Evolutionary conservation across 2,888 invertebrate genomes (phyloP), one percentile per base, ranked within the genome.

Genomic region (Ichneumoninae sp.): DNA sequence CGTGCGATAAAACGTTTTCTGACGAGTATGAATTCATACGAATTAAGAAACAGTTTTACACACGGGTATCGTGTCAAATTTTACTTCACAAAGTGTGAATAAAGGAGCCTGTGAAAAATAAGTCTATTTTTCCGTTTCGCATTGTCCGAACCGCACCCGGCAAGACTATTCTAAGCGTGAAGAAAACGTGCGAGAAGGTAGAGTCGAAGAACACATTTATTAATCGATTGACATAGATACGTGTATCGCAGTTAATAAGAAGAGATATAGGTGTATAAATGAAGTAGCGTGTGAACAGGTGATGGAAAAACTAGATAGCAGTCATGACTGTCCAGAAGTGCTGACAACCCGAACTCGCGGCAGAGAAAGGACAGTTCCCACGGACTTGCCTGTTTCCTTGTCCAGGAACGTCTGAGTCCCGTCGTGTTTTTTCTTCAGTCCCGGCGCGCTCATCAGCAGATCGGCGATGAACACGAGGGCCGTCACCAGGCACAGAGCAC

Each of bases 401-500:
- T 87, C 88, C n/a, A 86, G 57, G 60, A 88, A 83, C 26, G 87
- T 90, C 81, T 90, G 90, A 3, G 89, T 87, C 6, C 88, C 89
- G 44, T 88, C 89, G 54, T 89, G 89, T 60, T 91, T 91, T 66
- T 89, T 89, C 82, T 91, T 90, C 86, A 72, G 81, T 40, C 69
- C 86, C 3, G 89, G 90, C 3, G 89, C 80, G 13, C 88, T 89
- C 90, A 93, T 93, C 80, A 93, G 84, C 80, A 97, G 94, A 92
- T 97, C 97, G 47, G 96, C 91, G 40, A 97, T 94, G 93, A 97
- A 97, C 1, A 96, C 93, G 0, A 96, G 95, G 0, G 96, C 97
- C 1, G 96, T 96, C 1, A 96, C 88, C 30, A 97, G 94, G 1
- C 96, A 96, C 16, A 97, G 93, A 1, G 95, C 94, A 3, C 97